Conservation (phyloP, 2,797 vertebrate genomes). For the Lemur catta region DNA sequence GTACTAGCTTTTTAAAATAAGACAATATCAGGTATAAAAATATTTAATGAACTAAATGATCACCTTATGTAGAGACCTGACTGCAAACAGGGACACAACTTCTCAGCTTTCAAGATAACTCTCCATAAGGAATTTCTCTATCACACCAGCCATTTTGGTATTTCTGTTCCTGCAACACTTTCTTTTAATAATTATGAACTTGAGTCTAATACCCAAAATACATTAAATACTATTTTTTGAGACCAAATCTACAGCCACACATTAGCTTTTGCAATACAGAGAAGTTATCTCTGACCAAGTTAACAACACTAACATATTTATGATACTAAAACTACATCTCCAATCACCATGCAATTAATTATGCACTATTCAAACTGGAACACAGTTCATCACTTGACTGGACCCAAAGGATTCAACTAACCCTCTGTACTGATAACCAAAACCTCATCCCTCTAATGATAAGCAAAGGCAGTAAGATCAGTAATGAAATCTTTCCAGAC, state of each 20-base stretch:
- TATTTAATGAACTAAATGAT: neutral
- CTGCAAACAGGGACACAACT: neutral
- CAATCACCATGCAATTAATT: conserved; percentile 9
- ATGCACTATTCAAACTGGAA: neutral
- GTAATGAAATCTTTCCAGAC: neutral
- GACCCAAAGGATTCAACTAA: neutral
- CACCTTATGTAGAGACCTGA: neutral
- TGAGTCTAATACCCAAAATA: conserved; percentile 9
- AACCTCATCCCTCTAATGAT: neutral
- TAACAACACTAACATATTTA: neutral
- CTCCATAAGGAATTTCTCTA: neutral
- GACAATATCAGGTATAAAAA: neutral
- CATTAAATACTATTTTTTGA: conserved; percentile 20
- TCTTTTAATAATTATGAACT: conserved; percentile 42
- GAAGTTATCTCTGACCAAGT: neutral
- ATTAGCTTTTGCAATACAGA: conserved; percentile 26
- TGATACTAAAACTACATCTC: neutral
- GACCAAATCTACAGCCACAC: conserved; percentile 35
- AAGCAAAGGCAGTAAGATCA: neutral
- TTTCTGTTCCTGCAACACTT: neutral
- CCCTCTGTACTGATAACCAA: conserved; percentile 1
- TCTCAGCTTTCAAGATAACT: neutral
- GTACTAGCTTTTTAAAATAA: neutral
- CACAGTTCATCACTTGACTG: neutral
- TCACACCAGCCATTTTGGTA: neutral